Conservation (phyloP, 92 coral and sea anemone genomes). For the Phenganax stokvisi region DNA sequence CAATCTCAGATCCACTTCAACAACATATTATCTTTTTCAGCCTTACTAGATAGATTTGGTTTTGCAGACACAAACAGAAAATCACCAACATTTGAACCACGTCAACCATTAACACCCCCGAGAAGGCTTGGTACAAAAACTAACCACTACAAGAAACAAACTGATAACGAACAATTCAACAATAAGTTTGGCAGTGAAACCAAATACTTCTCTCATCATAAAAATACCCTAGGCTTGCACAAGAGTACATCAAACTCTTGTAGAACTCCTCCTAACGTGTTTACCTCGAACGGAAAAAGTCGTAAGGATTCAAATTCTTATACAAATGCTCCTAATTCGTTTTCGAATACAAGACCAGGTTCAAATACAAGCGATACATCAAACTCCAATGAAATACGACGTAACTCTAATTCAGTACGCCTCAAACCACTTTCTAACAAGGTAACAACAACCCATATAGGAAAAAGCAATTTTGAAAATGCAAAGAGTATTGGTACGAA, state of each 20-base stretch:
- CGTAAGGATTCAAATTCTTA: background rate
- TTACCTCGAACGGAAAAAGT: background rate
- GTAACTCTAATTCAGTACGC: background rate
- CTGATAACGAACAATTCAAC: background rate
- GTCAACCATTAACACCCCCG: slow-evolving; percentile 13
- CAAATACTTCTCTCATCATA: background rate
- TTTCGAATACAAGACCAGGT: background rate
- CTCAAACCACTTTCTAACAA: too few species aligned
- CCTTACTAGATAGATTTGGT: background rate
- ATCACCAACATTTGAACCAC: slow-evolving; percentile 10
- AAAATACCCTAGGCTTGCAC: too few species aligned
- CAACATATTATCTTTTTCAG: background rate
- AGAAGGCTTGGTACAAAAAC: slow-evolving; percentile 2
- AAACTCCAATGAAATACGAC: background rate
- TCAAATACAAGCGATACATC: slow-evolving; percentile 2
- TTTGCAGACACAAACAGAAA: background rate
- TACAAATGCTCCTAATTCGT: background rate
- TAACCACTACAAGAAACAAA: background rate
- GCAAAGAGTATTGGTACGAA: too few species aligned
- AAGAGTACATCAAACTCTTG: too few species aligned
- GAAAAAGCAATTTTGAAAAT: too few species aligned
- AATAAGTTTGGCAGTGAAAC: background rate
- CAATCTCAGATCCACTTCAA: background rate
- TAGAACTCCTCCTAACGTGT: background rate
- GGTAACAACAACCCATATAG: too few species aligned